Evolutionary conservation across 1,140 invertebrate species (phyloP), one percentile per base, ranked within the genome.

Genomic region (Rhagoletis zephyria): DNA sequence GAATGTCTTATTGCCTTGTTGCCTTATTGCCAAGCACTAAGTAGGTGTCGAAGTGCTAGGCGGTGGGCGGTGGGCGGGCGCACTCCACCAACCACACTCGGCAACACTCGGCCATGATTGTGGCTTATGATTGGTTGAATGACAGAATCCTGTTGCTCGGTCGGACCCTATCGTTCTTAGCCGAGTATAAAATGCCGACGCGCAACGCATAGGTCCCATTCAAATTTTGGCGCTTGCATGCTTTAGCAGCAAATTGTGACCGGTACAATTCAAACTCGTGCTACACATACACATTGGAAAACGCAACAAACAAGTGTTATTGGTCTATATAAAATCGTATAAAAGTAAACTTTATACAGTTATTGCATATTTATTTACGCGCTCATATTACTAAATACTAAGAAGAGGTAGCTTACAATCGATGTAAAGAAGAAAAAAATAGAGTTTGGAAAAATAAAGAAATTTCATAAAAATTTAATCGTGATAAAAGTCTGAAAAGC

Each of bases 141-240:
- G 4, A 7, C 16, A 81, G 74, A 81, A 81, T 81, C 74, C 74
- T 81, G 74, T 81, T 81, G 74, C 74, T 81, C 74, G 48, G 48
- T 81, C 16, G 74, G 5, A 2, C 1, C n/a, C 19, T 56, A 81
- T 81, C 74, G 48, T 81, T 59, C 5, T 81, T 81, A 14, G 74
- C 51, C 74, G 74, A 81, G 74, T 81, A 81, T 81, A 81, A 81
- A 81, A 19, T 81, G 74, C n/a, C 74, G 42, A 81, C 48, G 48
- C 48, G 6, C 74, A 56, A 14, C n/a, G n/a, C n/a, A n/a, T n/a
- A 10, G 48, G 19, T 59, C 48, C 74, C 74, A 81, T 81, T 81
- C 74, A 81, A 81, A 81, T 59, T 77, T 81, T 81, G 51, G 74
- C 74, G 48, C 74, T 81, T 81, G 74, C 48, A 81, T 19, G 10